These are phyloP conservation scores for Galerucella pusilla DNA, from an alignment of 2,888 invertebrate genomes.

Conservation along the genomic window DNA sequence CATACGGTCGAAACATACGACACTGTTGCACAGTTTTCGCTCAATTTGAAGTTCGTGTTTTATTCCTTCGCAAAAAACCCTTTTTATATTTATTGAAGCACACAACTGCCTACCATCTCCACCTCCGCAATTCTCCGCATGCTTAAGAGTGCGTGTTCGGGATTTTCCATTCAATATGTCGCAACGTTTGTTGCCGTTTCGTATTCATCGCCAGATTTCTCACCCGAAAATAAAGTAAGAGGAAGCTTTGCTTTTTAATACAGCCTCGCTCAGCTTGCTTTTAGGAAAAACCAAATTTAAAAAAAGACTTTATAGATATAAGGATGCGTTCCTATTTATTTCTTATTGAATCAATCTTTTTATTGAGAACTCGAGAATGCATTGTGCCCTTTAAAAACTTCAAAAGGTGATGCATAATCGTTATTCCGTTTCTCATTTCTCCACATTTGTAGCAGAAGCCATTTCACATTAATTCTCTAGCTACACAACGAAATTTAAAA, in stretches of 20 bases:
- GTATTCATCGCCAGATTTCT: slow-evolving; percentile 65
- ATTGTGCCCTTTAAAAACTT: no score
- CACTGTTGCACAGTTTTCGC: background rate
- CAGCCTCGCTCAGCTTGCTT: background rate
- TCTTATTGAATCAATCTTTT: background rate
- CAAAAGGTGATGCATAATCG: no score
- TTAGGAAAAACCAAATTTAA: background rate
- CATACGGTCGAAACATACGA: no score
- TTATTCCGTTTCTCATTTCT: no score
- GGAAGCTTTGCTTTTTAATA: slow-evolving; percentile 17
- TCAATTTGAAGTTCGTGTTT: background rate
- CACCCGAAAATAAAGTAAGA: slow-evolving; percentile 60
- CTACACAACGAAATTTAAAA: no score
- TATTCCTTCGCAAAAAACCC: background rate
- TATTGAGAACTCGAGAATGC: background rate
- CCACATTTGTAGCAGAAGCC: no score
- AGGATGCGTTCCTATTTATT: slow-evolving; percentile 7
- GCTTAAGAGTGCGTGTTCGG: slow-evolving; percentile 43
- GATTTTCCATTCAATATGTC: slow-evolving; percentile 54
- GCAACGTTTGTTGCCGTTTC: slow-evolving; percentile 70
- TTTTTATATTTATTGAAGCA: background rate
- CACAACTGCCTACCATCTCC: slow-evolving; percentile 15
- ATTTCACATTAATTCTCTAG: no score
- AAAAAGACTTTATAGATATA: background rate
- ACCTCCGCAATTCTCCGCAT: slow-evolving; percentile 42